phyloP scores from a whole-genome alignment of 2,888 invertebrate species.

The Macrosiphum euphorbiae region DNA sequence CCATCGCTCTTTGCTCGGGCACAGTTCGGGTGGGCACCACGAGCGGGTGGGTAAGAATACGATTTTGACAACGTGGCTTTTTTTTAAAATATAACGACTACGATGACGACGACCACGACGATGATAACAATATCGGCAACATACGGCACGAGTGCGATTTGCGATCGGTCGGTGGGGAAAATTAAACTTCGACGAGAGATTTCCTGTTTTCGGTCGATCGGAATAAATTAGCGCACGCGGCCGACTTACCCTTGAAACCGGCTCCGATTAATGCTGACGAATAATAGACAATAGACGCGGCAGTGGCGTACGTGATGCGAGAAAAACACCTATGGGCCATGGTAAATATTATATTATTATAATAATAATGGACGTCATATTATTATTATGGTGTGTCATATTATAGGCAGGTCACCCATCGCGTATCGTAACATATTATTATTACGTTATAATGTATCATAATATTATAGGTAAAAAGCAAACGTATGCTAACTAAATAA shows the following conservation, averaged over 20 bases:
- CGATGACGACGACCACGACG: background rate
- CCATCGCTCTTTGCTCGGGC: background rate
- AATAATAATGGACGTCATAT: too few species aligned
- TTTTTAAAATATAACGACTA: background rate
- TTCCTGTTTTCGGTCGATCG: slow-evolving; percentile 31
- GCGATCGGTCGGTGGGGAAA: background rate
- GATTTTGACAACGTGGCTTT: background rate
- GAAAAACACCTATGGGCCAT: background rate
- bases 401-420: background rate
- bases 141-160: background rate
- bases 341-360: background rate
- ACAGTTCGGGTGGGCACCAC: background rate
- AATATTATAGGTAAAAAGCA: background rate
- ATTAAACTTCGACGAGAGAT: background rate
- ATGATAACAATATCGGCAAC: background rate
- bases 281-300: background rate
- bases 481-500: background rate
- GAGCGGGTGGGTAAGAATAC: too few species aligned
- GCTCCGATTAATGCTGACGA: background rate
- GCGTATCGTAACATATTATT: background rate
- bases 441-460: background rate
- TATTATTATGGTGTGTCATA: background rate
- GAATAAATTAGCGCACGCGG: background rate
- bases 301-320: background rate
- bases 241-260: slow-evolving; percentile 43